Percentiles rank a stretch among this genome's conserved stretches.
Conservation (phyloP, 2,888 invertebrate genomes). For the Amphipyra tragopoginis region DNA sequence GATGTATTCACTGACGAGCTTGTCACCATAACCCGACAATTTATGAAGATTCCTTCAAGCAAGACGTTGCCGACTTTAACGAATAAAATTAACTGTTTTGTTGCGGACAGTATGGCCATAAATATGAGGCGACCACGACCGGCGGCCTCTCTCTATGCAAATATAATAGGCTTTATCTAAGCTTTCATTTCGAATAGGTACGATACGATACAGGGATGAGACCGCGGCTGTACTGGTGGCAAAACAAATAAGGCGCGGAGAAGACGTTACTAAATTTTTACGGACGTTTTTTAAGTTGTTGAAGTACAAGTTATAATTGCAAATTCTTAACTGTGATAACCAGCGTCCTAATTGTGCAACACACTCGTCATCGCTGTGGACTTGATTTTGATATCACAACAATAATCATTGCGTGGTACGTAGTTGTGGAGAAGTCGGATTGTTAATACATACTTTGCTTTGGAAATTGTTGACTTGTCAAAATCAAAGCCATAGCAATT, state of each 20-base stretch:
- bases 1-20: constrained; percentile 9
- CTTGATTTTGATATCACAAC: too few relatives aligned
- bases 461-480: too few relatives aligned
- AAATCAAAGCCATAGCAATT: too few relatives aligned
- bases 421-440: too few relatives aligned
- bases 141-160: constrained; percentile 79
- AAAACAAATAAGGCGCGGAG: constrained; percentile 34
- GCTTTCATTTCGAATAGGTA: constrained; percentile 59
- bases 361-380: too few relatives aligned
- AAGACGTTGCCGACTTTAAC: constrained; percentile 46
- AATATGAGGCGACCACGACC: constrained; percentile 71
- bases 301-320: too few relatives aligned
- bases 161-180: constrained; percentile 82
- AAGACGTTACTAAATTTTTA: not conserved
- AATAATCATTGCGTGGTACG: too few relatives aligned
- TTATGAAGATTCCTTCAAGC: constrained; percentile 42
- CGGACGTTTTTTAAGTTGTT: too few relatives aligned
- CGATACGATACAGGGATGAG: constrained; percentile 45
- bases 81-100: constrained; percentile 62
- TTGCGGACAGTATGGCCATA: constrained; percentile 73
- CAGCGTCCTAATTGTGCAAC: too few relatives aligned
- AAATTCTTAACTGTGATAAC: too few relatives aligned
- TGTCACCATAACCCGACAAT: constrained; percentile 33
- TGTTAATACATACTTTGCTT: too few relatives aligned
- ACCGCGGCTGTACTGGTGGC: constrained; percentile 58